phyloP scores from a whole-genome alignment of 2,888 invertebrate species.

The Heliconius charithonia region DNA sequence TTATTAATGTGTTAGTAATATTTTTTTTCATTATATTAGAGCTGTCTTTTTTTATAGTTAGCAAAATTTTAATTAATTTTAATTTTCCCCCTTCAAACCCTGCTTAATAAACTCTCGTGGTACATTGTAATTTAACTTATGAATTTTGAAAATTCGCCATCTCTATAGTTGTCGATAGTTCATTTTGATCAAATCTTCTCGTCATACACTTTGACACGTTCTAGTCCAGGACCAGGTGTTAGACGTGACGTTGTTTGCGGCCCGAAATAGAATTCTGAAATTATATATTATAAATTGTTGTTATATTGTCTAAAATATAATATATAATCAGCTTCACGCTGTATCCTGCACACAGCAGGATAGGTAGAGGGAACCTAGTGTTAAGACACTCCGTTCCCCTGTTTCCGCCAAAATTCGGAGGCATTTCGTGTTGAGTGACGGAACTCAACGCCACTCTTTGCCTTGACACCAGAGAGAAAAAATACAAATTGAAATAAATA shows the following conservation, averaged over 20 bases:
- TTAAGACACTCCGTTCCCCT: no score
- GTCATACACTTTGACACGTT: slow-evolving; percentile 51
- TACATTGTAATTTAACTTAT: slow-evolving; percentile 14
- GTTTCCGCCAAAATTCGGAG: no score
- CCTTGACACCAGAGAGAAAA: no score
- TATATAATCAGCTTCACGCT: no score
- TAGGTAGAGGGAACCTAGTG: no score
- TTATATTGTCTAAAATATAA: no score
- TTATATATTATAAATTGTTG: background rate
- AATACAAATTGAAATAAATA: no score
- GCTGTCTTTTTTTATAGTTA: background rate
- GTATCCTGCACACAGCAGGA: no score
- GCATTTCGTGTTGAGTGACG: background rate
- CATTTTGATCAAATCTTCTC: slow-evolving; percentile 47
- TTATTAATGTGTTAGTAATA: no score
- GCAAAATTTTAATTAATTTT: no score
- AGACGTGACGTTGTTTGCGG: slow-evolving; percentile 39
- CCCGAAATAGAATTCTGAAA: slow-evolving; percentile 43
- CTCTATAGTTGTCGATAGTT: slow-evolving; percentile 25
- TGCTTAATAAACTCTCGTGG: background rate
- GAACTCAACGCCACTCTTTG: background rate
- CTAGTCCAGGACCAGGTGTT: slow-evolving; percentile 42
- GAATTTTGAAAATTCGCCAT: slow-evolving; percentile 38
- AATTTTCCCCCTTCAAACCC: no score
- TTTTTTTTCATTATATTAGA: no score